Base-by-base conservation (phyloP, 2,888 invertebrate genomes). In the Drosophila picticornis region DNA sequence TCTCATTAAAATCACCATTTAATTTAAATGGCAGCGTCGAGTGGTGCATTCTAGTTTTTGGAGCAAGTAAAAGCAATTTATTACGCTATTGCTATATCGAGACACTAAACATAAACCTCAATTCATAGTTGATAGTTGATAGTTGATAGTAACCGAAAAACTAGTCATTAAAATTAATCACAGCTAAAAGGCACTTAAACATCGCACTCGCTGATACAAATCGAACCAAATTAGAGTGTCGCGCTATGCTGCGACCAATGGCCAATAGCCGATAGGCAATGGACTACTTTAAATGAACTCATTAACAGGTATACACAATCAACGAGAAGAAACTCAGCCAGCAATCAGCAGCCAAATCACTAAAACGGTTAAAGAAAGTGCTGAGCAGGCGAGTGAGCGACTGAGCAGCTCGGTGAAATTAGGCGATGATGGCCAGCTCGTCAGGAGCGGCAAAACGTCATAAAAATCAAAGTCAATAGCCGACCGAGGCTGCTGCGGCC, bases 401-500 rank as follows among this genome's bases (percentile, higher is more conserved):
- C 46, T 46, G 67, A 71, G 11, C 56, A 61, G 53, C 70, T 59
- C 64, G 52, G 85, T 83, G 88, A 89, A 85, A 89, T 89, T 89
- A 74, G 89, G 67, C 82, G 10, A 27, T 34, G 85, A 77, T 82
- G 57, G 60, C 29, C 36, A 19, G 25, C n/a, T 25, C 58, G 56
- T 63, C 72, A 80, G 77, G 66, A 77, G 70, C 60, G 57, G 51
- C 16, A 34, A 69, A 63, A 61, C 36, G 87, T 80, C 80, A 83
- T 84, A 77, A 84, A 89, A 84, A 84, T 84, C 90, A 89, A 84
- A 84, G 84, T 80, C 90, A 77, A 84, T 84, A 88, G 88, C 84
- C 90, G 88, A 83, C 83, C 58, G 62, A 66, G 81, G 75, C 62
- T 75, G 69, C 66, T 62, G 75, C 13, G 38, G 34, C 62, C 16